These are phyloP conservation scores for Mesocricetus auratus DNA, from an alignment of 2,113 vertebrate genomes.

Conservation along the genomic window DNA sequence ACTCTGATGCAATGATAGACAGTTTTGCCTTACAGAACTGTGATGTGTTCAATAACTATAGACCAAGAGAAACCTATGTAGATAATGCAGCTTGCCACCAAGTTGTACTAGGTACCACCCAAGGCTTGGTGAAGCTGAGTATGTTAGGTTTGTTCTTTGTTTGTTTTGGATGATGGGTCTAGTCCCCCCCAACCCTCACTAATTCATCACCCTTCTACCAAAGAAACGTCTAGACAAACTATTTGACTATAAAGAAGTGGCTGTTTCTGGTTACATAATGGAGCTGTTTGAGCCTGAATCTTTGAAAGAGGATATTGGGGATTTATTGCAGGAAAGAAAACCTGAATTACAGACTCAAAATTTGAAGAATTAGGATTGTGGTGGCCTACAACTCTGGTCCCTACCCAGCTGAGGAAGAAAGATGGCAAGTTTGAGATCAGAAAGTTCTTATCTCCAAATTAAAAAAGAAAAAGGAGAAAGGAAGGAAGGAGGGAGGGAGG, in stretches of 20 bases:
- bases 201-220: background rate
- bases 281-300: background rate
- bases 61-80: background rate
- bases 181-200: too few relatives aligned
- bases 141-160: background rate
- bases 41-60: background rate
- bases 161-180: background rate
- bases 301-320: background rate
- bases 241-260: background rate
- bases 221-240: background rate
- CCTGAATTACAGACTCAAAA: constrained; percentile 23
- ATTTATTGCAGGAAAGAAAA: background rate
- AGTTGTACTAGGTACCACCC: background rate
- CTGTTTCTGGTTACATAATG: background rate
- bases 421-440: background rate
- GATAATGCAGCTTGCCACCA: background rate
- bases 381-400: background rate
- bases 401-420: background rate
- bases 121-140: background rate
- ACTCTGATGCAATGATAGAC: background rate
- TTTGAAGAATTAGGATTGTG: background rate
- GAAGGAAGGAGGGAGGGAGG: too few relatives aligned
- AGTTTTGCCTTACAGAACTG: constrained; percentile 39
- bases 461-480: background rate
- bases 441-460: too few relatives aligned